Evolutionary conservation across 2,797 vertebrate species (phyloP), one percentile per base, ranked within the genome.

Genomic region (Enteromius treurensis): DNA sequence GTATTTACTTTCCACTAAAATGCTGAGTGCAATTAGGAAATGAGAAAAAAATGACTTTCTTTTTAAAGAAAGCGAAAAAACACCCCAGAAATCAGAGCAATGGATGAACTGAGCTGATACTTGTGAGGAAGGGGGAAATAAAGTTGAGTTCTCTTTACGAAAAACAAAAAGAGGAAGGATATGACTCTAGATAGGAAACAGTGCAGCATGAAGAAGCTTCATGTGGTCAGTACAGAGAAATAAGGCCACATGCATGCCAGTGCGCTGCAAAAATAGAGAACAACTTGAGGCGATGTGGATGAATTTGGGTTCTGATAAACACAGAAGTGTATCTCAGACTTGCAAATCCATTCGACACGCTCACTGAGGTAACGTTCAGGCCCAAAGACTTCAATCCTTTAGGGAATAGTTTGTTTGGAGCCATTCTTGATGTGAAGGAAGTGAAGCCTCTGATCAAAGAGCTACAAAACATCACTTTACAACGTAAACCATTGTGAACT

Each of bases 81-180:
- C 3, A 3, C 10, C 15, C 13, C 37, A 3, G 29, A 51, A 78
- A 32, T 84, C 77, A 10, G 40, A 60, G 14, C 40, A 62, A 83
- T 3, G 68, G 73, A 86, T 88, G 34, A 80, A 77, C 85, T 58
- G 82, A 79, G 86, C 71, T 73, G 64, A 84, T 81, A 79, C 62
- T 45, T 23, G 5, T 79, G 82, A 86, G 14, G 47, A 29, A 84
- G 82, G 77, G 58, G 42, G 88, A 91, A 90, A 89, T 90, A 90
- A 90, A 89, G 80, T 58, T 58, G 86, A 85, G 86, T 73, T 23
- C 47, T 23, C 84, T 84, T 87, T 87, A 88, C 86, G 14, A 1
- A 80, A 81, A 84, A 89, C 88, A 91, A 91, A 92, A 92, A 91
- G 88, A 90, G 89, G 88, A 91, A 92, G 90, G 88, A 87, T 83